Evolutionary conservation across 2,797 vertebrate species (phyloP).

Genomic region (Chiloscyllium punctatum): DNA sequence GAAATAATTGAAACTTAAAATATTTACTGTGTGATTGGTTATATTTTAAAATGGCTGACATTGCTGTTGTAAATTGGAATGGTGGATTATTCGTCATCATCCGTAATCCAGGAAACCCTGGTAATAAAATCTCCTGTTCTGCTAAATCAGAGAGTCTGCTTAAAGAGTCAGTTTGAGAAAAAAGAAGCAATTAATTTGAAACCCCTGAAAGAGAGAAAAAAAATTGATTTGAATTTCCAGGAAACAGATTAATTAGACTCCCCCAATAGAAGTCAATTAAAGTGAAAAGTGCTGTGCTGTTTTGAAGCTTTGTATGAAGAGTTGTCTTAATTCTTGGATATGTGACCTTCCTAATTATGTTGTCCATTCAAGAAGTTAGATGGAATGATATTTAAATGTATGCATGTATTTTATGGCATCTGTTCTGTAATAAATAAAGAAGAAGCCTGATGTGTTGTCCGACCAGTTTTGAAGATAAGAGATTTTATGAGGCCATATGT

Average conservation of each 20-base stretch:
- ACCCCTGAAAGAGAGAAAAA: neutral
- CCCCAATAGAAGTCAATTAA: neutral
- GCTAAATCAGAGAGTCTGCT: neutral
- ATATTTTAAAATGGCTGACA: neutral
- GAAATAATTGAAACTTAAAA: neutral
- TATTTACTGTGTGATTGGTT: neutral
- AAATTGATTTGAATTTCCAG: neutral
- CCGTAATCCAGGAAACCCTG: neutral
- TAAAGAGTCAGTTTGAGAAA: neutral
- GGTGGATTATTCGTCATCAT: neutral
- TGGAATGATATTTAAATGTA: neutral
- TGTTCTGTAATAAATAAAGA: no score
- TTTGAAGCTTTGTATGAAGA: neutral
- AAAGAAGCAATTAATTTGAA: neutral
- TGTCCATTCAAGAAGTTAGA: neutral
- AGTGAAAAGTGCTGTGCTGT: neutral
- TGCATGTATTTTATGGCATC: no score
- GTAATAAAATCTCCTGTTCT: neutral
- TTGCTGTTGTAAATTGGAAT: neutral
- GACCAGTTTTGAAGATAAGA: neutral
- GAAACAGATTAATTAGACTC: neutral
- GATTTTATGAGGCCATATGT: neutral
- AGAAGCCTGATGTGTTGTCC: neutral
- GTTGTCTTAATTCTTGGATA: neutral
- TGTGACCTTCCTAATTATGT: neutral